Percentiles rank a stretch among this genome's conserved stretches.
Evolutionary conservation across 2,888 invertebrate species (phyloP).

Genomic region (Ellobium chinense): DNA sequence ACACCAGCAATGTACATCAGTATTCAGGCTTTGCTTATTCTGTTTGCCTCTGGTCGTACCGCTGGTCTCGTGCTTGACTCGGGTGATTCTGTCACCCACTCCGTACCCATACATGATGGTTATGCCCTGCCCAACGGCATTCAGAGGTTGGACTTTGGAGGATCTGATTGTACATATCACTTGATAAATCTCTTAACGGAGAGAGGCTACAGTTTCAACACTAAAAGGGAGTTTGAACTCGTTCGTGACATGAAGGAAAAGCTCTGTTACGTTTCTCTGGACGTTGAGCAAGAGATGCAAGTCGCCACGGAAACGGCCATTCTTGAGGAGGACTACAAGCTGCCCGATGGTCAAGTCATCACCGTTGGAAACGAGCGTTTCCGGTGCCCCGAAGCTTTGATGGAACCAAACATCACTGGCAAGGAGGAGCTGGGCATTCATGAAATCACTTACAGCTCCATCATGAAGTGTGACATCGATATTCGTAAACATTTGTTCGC

Average conservation of each 20-base stretch:
- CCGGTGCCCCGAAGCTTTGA: slow-evolving; percentile 57
- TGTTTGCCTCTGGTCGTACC: slow-evolving; percentile 95
- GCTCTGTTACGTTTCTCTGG: slow-evolving; percentile 93
- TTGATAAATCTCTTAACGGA: slow-evolving; percentile 82
- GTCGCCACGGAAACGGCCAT: slow-evolving; percentile 93
- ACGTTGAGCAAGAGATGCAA: slow-evolving; percentile 96
- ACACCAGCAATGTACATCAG: slow-evolving; percentile 94
- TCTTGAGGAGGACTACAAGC: slow-evolving; percentile 93
- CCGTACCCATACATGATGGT: slow-evolving; percentile 86
- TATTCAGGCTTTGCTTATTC: slow-evolving; percentile 94
- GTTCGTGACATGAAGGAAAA: slow-evolving; percentile 95
- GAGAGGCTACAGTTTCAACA: slow-evolving; percentile 81
- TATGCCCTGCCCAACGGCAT: slow-evolving; percentile 81
- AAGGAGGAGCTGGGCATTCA: slow-evolving; percentile 58
- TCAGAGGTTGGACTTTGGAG: slow-evolving; percentile 81
- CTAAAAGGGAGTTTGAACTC: slow-evolving; percentile 78
- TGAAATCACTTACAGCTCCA: slow-evolving; percentile 52
- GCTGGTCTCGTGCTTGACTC: slow-evolving; percentile 95
- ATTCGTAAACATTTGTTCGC: slow-evolving; percentile 55
- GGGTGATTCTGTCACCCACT: slow-evolving; percentile 94
- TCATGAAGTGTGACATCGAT: slow-evolving; percentile 58
- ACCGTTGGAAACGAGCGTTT: slow-evolving; percentile 73
- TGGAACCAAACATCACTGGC: slow-evolving; percentile 69
- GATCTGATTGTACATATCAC: slow-evolving; percentile 82
- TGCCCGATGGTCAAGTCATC: slow-evolving; percentile 80